Evolutionary conservation across 2,113 vertebrate species (phyloP).

Genomic region (Phodopus roborovskii): DNA sequence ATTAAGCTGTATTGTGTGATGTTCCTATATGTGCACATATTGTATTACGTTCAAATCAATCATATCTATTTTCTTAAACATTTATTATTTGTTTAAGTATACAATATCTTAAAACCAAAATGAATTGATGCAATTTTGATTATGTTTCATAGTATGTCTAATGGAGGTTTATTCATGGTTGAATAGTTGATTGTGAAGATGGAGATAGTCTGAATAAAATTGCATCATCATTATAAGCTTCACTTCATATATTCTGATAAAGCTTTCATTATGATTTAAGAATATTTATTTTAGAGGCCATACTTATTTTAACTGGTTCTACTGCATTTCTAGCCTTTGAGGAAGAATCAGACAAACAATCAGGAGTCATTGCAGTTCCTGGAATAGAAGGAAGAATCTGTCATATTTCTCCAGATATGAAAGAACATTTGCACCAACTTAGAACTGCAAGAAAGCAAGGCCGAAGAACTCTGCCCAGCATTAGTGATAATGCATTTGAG

Average conservation of each 20-base stretch:
- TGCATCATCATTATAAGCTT: background rate
- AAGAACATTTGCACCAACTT: slow-evolving; percentile 65
- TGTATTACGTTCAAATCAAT: background rate
- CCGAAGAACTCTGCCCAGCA: slow-evolving; percentile 3
- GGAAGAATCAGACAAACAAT: slow-evolving; percentile 61
- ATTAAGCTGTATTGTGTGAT: background rate
- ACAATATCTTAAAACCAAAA: background rate
- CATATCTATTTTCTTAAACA: background rate
- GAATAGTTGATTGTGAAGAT: background rate
- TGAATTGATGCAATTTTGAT: background rate
- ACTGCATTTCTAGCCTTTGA: slow-evolving; percentile 65
- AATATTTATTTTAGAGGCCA: background rate
- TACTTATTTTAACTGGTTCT: background rate
- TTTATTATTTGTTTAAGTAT: background rate
- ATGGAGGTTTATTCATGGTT: background rate
- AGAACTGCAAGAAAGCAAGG: slow-evolving; percentile 47
- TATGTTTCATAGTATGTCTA: background rate
- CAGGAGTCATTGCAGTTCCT: slow-evolving; percentile 64
- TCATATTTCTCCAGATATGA: slow-evolving; percentile 76
- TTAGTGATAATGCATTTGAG: slow-evolving; percentile 49
- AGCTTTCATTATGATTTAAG: background rate
- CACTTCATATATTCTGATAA: background rate
- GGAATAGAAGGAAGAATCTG: slow-evolving; percentile 76
- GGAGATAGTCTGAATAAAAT: slow-evolving; percentile 18
- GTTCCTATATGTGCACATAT: background rate